Evolutionary conservation across 2,888 invertebrate genomes (phyloP).

Genomic region (Allacma fusca): DNA sequence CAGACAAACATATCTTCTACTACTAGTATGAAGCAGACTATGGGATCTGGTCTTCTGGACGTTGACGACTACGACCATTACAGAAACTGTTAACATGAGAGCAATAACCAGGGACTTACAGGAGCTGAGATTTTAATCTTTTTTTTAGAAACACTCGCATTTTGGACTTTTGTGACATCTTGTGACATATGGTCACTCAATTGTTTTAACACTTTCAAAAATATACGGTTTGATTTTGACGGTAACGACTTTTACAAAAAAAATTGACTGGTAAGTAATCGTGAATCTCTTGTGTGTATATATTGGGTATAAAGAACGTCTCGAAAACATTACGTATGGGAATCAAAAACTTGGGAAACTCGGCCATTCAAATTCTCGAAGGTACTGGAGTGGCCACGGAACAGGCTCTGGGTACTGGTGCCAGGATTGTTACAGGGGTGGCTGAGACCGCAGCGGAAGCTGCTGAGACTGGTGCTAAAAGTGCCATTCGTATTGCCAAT

Average conservation of each 20-base stretch:
- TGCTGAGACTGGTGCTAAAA: constrained; percentile 61
- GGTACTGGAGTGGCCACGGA: constrained; percentile 61
- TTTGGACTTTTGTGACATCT: no score
- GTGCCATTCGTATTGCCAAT: constrained; percentile 61
- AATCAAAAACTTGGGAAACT: constrained; percentile 61
- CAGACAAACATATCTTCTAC: no score
- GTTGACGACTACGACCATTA: no score
- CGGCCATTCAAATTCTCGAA: constrained; percentile 61
- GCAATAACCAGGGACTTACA: no score
- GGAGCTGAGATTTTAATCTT: no score
- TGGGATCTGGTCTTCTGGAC: no score
- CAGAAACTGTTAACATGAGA: no score
- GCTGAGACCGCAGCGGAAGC: constrained; percentile 61
- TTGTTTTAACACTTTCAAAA: no score
- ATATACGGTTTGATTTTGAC: not conserved
- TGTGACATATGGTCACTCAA: no score
- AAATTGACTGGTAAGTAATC: constrained; percentile 46
- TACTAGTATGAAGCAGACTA: no score
- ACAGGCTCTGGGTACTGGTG: constrained; percentile 61
- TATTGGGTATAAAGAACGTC: constrained; percentile 56
- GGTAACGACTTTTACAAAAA: constrained; percentile 5
- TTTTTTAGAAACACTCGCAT: no score
- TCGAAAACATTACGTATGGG: constrained; percentile 60
- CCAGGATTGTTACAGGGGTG: constrained; percentile 61
- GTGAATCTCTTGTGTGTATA: constrained; percentile 25